Conservation (phyloP, 2,888 invertebrate genomes). For the Drosophila kokeensis region DNA sequence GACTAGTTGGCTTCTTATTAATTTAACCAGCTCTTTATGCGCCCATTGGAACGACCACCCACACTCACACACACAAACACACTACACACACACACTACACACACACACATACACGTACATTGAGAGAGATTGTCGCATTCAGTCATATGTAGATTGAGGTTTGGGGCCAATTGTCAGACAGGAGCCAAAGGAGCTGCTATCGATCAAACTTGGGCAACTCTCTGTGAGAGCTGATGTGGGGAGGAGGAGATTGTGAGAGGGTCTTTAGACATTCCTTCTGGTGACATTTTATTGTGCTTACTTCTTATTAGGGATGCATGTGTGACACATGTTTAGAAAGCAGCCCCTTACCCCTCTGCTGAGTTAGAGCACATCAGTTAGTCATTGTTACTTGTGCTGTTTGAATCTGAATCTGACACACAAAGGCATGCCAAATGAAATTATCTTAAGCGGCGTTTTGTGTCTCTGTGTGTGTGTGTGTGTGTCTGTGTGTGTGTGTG, state of each 20-base stretch:
- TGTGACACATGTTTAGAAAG: slow-evolving; percentile 62
- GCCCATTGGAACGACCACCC: slow-evolving; percentile 49
- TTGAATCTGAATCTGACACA: slow-evolving; percentile 24
- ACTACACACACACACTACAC: slow-evolving; percentile 3
- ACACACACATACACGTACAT: background rate
- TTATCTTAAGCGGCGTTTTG: slow-evolving; percentile 59
- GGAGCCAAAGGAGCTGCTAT: slow-evolving; percentile 60
- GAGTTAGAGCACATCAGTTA: slow-evolving; percentile 49
- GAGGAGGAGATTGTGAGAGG: slow-evolving; percentile 4
- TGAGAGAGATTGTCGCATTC: slow-evolving; percentile 20
- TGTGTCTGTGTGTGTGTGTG: background rate
- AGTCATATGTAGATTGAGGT: slow-evolving; percentile 22
- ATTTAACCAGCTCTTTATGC: slow-evolving; percentile 65
- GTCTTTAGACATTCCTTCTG: slow-evolving; percentile 48
- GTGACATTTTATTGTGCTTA: slow-evolving; percentile 68
- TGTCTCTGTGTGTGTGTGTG: background rate
- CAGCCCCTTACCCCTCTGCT: slow-evolving; percentile 5
- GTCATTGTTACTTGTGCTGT: slow-evolving; percentile 38
- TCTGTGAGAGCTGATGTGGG: background rate
- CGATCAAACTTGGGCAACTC: slow-evolving; percentile 68
- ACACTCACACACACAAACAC: slow-evolving; percentile 17
- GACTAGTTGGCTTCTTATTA: slow-evolving; percentile 66
- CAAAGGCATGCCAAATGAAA: slow-evolving; percentile 57
- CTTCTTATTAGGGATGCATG: slow-evolving; percentile 60
- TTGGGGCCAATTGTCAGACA: slow-evolving; percentile 22